These are phyloP conservation scores for Allophyes oxyacanthae DNA, from an alignment of 2,888 invertebrate species.

Conservation along the genomic window DNA sequence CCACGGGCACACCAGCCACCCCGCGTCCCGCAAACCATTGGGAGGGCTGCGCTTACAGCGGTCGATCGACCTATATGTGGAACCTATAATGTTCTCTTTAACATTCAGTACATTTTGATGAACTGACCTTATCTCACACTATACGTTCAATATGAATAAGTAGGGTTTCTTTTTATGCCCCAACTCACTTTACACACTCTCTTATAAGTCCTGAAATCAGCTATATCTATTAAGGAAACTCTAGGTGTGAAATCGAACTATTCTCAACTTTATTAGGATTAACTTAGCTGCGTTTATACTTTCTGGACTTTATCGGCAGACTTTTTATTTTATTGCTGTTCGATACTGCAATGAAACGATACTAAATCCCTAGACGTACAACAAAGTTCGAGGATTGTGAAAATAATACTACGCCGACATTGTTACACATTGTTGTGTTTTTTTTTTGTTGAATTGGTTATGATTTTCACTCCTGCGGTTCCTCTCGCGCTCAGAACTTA, in stretches of 20 bases:
- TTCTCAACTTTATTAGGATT: constrained; percentile 48
- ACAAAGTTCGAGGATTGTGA: constrained; percentile 46
- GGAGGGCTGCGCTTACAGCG: too few species aligned
- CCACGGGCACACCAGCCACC: too few species aligned
- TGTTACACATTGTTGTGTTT: constrained; percentile 48
- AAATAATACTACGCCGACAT: constrained; percentile 40
- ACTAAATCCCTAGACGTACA: constrained; percentile 47
- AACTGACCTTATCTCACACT: too few species aligned
- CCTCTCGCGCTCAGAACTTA: too few species aligned
- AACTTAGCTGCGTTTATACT: constrained; percentile 48
- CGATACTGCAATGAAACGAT: constrained; percentile 49
- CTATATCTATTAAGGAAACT: constrained; percentile 16
- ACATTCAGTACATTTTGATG: too few species aligned
- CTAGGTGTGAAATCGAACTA: constrained; percentile 36
- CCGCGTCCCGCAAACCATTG: too few species aligned
- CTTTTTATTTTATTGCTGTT: constrained; percentile 50
- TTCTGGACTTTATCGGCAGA: constrained; percentile 42
- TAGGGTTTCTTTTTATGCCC: not conserved
- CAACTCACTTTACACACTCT: constrained; percentile 7
- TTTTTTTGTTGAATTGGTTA: constrained; percentile 14
- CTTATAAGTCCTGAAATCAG: constrained; percentile 23
- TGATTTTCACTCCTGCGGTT: too few species aligned
- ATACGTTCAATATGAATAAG: too few species aligned
- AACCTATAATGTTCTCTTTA: too few species aligned
- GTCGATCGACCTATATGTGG: too few species aligned